Evolutionary conservation across 2,113 vertebrate species (phyloP).

Genomic region (Pogona vitticeps): DNA sequence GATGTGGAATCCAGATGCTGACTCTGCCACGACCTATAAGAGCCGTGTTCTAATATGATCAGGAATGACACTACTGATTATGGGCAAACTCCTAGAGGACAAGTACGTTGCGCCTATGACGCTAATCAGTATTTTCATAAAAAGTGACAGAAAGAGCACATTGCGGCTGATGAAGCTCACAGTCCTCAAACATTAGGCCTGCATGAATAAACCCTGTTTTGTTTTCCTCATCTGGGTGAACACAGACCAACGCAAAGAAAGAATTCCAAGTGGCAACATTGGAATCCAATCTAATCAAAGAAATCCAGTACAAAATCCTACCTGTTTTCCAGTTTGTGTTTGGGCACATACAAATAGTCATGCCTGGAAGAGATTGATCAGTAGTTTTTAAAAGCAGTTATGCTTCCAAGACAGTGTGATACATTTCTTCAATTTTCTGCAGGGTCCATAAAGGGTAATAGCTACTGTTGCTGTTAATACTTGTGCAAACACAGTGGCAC

Average conservation of each 20-base stretch:
- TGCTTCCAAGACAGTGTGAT: neutral
- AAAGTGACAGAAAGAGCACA: slow-evolving; percentile 48
- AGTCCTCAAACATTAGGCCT: slow-evolving; percentile 51
- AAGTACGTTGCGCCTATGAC: slow-evolving; percentile 40
- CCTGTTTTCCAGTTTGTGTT: slow-evolving; percentile 43
- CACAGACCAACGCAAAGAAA: neutral
- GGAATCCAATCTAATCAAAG: slow-evolving; percentile 45
- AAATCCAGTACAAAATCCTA: slow-evolving; percentile 16
- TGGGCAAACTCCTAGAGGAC: slow-evolving; percentile 54
- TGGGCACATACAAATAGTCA: slow-evolving; percentile 43
- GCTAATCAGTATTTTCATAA: slow-evolving; percentile 60
- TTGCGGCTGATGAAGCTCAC: slow-evolving; percentile 43
- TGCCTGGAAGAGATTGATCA: neutral
- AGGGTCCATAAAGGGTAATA: neutral
- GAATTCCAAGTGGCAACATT: slow-evolving; percentile 35
- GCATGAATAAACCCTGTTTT: slow-evolving; percentile 39
- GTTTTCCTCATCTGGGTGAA: slow-evolving; percentile 44
- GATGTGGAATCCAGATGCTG: slow-evolving; percentile 28
- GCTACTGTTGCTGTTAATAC: neutral
- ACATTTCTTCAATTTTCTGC: neutral
- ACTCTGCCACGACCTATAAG: neutral
- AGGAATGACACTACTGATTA: slow-evolving; percentile 42
- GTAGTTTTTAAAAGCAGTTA: neutral
- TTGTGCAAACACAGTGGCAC: neutral
- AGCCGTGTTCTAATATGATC: slow-evolving; percentile 22